These are phyloP conservation scores for Papilio machaon DNA, from an alignment of 1,140 invertebrate genomes.

Conservation along the genomic window DNA sequence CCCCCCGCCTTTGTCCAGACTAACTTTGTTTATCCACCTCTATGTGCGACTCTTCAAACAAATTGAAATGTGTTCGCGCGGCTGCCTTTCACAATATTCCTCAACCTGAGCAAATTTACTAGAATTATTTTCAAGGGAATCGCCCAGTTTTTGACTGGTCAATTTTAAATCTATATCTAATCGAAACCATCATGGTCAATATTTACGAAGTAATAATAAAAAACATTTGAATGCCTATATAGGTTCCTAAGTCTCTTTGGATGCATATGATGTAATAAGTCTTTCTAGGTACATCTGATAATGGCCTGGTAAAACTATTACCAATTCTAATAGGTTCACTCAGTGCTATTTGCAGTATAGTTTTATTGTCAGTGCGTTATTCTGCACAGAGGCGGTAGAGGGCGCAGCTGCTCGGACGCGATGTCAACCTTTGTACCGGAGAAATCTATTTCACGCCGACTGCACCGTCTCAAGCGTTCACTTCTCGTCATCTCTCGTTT, in stretches of 20 bases:
- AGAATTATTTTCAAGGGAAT: not conserved
- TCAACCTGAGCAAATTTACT: constrained; percentile 10
- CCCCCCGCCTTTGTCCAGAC: not conserved
- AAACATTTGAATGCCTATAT: not conserved
- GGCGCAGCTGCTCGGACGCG: not conserved
- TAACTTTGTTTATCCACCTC: constrained; percentile 6
- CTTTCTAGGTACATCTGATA: too few species aligned
- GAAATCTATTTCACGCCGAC: not conserved
- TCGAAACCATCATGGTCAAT: not conserved
- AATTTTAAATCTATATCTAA: not conserved
- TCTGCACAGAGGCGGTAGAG: not conserved
- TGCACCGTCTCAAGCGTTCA: not conserved
- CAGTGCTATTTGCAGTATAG: not conserved
- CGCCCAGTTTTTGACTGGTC: not conserved
- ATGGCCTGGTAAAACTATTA: too few species aligned
- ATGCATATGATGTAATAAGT: too few species aligned
- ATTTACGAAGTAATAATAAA: not conserved
- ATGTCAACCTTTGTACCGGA: not conserved
- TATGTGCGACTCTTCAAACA: not conserved
- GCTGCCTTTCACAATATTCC: constrained; percentile 7
- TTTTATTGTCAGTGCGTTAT: not conserved
- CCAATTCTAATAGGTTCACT: too few species aligned
- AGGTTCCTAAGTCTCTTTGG: not conserved
- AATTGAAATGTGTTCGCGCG: not conserved
- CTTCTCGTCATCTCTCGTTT: not conserved